These are phyloP conservation scores for Callospermophilus lateralis DNA, from an alignment of 2,113 vertebrate species.

Conservation along the genomic window DNA sequence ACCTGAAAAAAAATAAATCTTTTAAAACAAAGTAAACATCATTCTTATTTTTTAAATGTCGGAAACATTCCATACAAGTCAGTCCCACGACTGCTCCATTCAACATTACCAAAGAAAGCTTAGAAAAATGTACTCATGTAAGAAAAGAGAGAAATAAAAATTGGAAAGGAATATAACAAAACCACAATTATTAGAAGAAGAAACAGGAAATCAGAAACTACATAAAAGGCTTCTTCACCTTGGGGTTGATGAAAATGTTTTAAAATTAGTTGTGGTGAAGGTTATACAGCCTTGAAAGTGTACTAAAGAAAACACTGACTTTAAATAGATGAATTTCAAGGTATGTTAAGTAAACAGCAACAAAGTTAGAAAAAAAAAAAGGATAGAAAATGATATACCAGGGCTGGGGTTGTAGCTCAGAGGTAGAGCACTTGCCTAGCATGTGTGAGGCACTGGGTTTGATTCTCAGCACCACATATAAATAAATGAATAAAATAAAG, in stretches of 20 bases:
- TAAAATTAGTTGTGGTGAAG: neutral
- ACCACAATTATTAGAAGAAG: neutral
- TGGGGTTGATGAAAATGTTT: neutral
- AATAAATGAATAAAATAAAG: too few species aligned
- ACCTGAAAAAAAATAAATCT: neutral
- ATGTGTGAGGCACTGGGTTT: too few species aligned
- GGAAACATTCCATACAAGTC: neutral
- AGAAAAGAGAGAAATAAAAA: constrained; percentile 22
- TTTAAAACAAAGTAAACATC: neutral
- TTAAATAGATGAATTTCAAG: neutral
- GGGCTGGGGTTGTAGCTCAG: too few species aligned
- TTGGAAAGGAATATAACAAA: neutral
- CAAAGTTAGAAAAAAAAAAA: neutral
- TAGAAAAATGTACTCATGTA: neutral
- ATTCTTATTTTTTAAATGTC: constrained; percentile 47
- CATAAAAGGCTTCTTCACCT: neutral
- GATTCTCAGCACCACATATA: too few species aligned
- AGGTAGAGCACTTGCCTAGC: too few species aligned
- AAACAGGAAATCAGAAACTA: neutral
- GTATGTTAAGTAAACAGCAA: neutral
- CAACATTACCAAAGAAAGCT: neutral
- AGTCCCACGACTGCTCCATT: neutral
- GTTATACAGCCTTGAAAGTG: too few species aligned
- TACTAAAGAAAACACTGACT: neutral
- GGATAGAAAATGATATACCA: neutral